Base-by-base conservation (phyloP, 1,140 invertebrate species). In the Euschistus heros region DNA sequence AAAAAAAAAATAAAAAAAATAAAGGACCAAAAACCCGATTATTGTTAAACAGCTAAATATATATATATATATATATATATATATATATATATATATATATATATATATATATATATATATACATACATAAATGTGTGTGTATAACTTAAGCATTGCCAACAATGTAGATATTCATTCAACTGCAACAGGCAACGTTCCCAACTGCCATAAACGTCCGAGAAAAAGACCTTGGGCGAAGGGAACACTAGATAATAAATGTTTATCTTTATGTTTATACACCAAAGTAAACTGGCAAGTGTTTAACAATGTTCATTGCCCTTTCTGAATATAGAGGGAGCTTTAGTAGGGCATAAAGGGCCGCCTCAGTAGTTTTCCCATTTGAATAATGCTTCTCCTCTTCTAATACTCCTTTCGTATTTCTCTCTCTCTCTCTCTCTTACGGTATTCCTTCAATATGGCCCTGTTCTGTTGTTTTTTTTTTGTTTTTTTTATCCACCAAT, bases 261-360 rank as follows among this genome's bases (percentile, higher is more conserved):
- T 57, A 57, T 57, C 54, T 57, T 57, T 57, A 57, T 57, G 20
- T 57, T 57, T 57, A 57, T 57, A 57, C 22, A 57, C 20, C 18
- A 57, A 26, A 50, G 20, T 50, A 50, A 50, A 50, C n/a, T 18
- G 47, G 47, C 20, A 22, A 50, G 47, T 57, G 54, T 57, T 57
- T 24, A 57, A 57, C 54, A 57, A 57, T 57, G 54, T 57, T 57
- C 54, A 57, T 57, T 22, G 54, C 54, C 24, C 20, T 57, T 57
- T 57, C 54, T 57, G 54, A 57, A 57, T 57, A 57, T 57, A 57
- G 54, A 57, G 54, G 54, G 24, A 57, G 18, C 24, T 57, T 57
- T 57, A 57, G 54, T 57, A 57, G 54, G 20, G 54, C 13, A 57
- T 57, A 57, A 57, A 57, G 24, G 54, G 54, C n/a, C n/a, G 47